Conservation (phyloP, 1,140 invertebrate species). For the Nylanderia fulva region DNA sequence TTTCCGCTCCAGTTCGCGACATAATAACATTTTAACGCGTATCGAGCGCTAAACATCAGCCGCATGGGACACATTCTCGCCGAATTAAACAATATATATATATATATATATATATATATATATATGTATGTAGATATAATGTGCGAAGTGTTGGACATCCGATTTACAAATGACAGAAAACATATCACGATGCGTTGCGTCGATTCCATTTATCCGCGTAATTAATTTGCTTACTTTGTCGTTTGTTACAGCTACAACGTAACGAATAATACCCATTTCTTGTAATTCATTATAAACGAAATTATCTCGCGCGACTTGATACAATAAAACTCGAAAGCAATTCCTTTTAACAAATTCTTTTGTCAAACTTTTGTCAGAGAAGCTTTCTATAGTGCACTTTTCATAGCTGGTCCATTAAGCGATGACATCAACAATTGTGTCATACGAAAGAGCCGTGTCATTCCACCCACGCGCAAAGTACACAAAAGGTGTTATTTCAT, state of each 20-base stretch:
- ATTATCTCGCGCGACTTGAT: not conserved
- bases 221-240: constrained; percentile 21
- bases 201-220: not conserved
- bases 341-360: too few species aligned
- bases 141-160: constrained; percentile 14
- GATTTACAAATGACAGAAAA: constrained; percentile 21
- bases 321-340: too few species aligned
- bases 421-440: not conserved
- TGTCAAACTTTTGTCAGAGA: not conserved
- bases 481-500: constrained; percentile 26
- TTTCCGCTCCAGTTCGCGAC: constrained; percentile 26
- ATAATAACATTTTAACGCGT: constrained; percentile 45
- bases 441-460: constrained; percentile 14
- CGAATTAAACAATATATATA: constrained; percentile 11
- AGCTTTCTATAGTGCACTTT: not conserved
- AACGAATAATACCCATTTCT: not conserved
- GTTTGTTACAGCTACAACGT: not conserved
- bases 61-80: constrained; percentile 13
- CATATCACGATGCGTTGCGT: not conserved
- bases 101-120: not conserved
- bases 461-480: not conserved
- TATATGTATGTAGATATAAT: not conserved
- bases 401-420: constrained; percentile 8
- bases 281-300: not conserved
- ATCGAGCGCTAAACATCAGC: constrained; percentile 26